Evolutionary conservation across 2,888 invertebrate species (phyloP), one percentile per base, ranked within the genome.

Genomic region (Asteroscopus sphinx): DNA sequence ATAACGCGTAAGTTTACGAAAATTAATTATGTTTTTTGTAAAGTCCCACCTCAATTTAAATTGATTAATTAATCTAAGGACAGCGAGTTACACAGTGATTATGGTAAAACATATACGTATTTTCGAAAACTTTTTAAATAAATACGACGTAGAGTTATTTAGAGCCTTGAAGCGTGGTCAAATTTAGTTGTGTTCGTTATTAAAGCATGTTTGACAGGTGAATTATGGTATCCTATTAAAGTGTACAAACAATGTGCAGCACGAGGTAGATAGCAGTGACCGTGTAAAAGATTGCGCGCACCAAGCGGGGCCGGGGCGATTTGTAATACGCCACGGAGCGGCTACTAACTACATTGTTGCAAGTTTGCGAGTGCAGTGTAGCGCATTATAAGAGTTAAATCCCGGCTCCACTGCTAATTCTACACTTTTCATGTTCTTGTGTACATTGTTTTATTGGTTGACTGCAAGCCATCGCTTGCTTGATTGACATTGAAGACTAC

Each of bases 301-400:
- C 52, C 55, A 65, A 70, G 77, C 68, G 68, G 61, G 56, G 61
- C 48, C 57, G 58, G 45, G 47, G 60, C 68, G 66, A 78, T 73
- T 77, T 77, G 76, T 73, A 73, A 76, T 70, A 75, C 63, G 73
- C 68, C 72, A 78, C 51, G 42, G 48, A 47, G 64, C 58, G 60
- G 40, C 37, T 36, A n/a, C 48, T 4, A 33, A 66, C 54, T 60
- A 68, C 68, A 68, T 71, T 68, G 68, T 68, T 66, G 60, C 67
- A 65, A 42, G 66, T 64, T 48, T 64, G 70, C 39, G 58, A 68
- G 47, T 41, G 52, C 58, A 70, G 60, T 48, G 56, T 16, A 51
- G 16, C 12, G 35, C 42, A 58, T 62, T 69, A 60, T 55, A 45
- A n/a, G 35, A 56, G 28, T 25, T 45, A 48, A 60, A 63, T 66